A percentile compares a stretch with the other conserved stretches of the same genome.
Evolutionary conservation across 2,113 vertebrate genomes (phyloP).

Genomic region (Lathamus discolor): DNA sequence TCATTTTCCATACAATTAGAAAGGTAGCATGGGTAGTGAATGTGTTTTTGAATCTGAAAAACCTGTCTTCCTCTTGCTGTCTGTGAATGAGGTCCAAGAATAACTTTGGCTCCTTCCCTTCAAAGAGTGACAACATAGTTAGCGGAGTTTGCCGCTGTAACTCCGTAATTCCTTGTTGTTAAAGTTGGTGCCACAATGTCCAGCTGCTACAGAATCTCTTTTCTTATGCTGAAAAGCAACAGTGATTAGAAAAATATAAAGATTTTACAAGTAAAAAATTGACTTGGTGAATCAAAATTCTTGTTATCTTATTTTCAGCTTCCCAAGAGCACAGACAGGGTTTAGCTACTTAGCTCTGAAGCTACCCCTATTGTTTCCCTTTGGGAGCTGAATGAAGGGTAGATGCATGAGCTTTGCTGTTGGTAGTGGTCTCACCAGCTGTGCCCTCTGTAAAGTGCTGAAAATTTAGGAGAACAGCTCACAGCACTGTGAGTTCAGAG

Average conservation of each 20-base stretch:
- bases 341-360: not conserved
- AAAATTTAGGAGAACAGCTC: not conserved
- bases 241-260: not conserved
- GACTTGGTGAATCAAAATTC: not conserved
- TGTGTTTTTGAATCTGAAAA: not conserved
- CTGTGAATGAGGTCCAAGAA: slow-evolving; percentile 68
- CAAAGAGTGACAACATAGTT: not conserved
- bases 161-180: not conserved
- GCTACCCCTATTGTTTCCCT: not conserved
- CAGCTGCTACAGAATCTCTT: not conserved
- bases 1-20: fast-evolving
- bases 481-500: not conserved
- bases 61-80: not conserved
- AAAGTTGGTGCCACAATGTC: not conserved
- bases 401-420: not conserved
- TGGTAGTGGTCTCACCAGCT: not conserved
- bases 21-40: not conserved
- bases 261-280: not conserved
- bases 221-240: not conserved
- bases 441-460: not conserved
- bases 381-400: not conserved
- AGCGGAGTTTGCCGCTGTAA: not conserved
- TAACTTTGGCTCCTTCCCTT: not conserved
- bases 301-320: not conserved
- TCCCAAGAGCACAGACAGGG: not conserved